Percentiles rank a stretch among this genome's conserved stretches.
Evolutionary conservation across 2,888 invertebrate genomes (phyloP).

Genomic region (Cantharis rustica): DNA sequence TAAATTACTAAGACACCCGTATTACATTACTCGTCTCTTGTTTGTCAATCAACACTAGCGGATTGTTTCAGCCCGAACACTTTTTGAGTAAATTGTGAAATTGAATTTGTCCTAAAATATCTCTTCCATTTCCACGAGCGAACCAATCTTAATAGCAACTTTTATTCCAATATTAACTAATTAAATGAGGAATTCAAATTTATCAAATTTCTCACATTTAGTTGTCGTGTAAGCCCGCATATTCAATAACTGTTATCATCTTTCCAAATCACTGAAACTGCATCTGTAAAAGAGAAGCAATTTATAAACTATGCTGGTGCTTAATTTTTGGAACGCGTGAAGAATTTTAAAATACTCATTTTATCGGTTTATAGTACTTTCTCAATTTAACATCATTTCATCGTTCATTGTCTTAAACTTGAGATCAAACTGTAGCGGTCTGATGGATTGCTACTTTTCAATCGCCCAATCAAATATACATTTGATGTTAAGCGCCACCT

Average conservation of each 20-base stretch:
- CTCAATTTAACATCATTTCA: too few species aligned
- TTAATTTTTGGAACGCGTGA: background rate
- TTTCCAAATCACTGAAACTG: background rate
- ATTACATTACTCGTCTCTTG: background rate
- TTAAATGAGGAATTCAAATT: background rate
- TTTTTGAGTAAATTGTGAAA: background rate
- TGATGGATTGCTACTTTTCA: too few species aligned
- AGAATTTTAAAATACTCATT: too few species aligned
- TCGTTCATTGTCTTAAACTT: too few species aligned
- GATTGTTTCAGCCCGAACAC: background rate
- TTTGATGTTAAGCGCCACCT: too few species aligned
- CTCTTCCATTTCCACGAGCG: background rate
- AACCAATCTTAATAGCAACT: background rate
- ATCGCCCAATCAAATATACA: too few species aligned
- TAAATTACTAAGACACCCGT: background rate
- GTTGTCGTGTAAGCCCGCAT: background rate
- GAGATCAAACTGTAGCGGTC: too few species aligned
- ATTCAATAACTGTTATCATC: background rate
- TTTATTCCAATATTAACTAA: background rate
- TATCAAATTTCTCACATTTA: background rate
- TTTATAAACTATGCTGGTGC: background rate
- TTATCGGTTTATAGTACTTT: too few species aligned
- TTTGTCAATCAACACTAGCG: background rate
- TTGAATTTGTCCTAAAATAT: background rate
- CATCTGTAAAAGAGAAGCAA: background rate